Base-by-base conservation (phyloP, 2,113 vertebrate species). In the Hepsetus odoe region DNA sequence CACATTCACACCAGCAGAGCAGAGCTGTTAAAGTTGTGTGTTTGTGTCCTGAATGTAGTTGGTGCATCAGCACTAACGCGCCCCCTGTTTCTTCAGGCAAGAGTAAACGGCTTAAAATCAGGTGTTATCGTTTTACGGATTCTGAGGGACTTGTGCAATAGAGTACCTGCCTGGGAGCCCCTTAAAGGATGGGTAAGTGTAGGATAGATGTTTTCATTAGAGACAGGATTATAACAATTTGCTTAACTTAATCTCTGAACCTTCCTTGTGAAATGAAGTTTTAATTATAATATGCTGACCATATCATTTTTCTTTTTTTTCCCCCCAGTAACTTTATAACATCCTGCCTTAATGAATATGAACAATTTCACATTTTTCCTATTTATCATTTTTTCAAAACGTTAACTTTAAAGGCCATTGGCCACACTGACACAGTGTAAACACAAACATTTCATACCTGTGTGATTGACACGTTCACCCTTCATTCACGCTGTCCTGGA, bases 41-140 rank as follows among this genome's bases (percentile, higher is more conserved):
- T 22, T 76, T 66, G 35, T 53, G 64, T 56, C 5, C 18, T 44
- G 55, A 14, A 4, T 8, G 58, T 67, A 20, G 16, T 24, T 51
- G 20, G 59, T 20, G 12, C 64, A 32, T 3, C 49, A 32, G 14
- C 44, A 88, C 87, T 90, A 88, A 88, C 87, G 92, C 86, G 84
- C 91, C 92, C 83, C 91, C 86, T 93, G 22, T 93, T 90, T 88
- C 91, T 94, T 90, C 93, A 99, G 98, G 98, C 97, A 88, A 95
- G 97, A 92, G 98, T 98, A 90, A 99, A 98, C 69, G 97, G 97
- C 91, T 92, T 99, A 91, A 99, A 98, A 90, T 99, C 98, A 86
- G 98, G 98, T 90, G 96, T 99, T 89, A 98, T 99, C 88, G 94
- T 99, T 74, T 95, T 99, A 81, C 96, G 98, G 85, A 96, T 99